Conservation (phyloP, 2,113 vertebrate species). For the Puma concolor region DNA sequence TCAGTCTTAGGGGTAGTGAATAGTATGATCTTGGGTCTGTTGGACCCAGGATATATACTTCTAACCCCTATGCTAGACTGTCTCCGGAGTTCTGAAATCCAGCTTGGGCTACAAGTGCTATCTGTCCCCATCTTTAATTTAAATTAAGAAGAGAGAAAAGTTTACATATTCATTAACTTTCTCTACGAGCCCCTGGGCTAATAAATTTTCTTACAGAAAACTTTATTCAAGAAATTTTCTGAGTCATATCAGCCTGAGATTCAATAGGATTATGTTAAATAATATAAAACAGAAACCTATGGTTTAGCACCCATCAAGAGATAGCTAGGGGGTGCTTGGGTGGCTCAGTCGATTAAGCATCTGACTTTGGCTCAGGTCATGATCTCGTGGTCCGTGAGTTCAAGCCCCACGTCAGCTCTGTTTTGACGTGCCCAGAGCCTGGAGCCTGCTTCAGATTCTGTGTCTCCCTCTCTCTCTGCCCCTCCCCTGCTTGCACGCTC, state of each 20-base stretch:
- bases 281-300: neutral
- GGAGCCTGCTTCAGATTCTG: too few species aligned
- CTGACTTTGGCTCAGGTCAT: too few species aligned
- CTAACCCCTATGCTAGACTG: neutral
- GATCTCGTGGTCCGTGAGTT: too few species aligned
- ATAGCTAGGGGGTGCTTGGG: neutral
- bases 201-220: neutral
- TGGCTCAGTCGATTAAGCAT: too few species aligned
- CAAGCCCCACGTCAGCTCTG: too few species aligned
- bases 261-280: neutral
- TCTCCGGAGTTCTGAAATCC: neutral
- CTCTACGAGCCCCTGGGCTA: neutral
- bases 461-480: too few species aligned
- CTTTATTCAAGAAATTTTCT: neutral
- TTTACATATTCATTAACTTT: neutral
- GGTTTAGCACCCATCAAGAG: neutral
- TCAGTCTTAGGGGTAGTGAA: neutral
- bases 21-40: neutral
- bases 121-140: neutral
- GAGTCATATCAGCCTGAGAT: neutral
- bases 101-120: neutral
- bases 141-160: neutral
- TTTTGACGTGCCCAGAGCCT: too few species aligned
- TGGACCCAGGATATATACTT: neutral
- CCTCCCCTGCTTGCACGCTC: too few species aligned